Percentiles rank a stretch among this genome's conserved stretches.
phyloP scores from a whole-genome alignment of 2,797 vertebrate species.

The Falco cherrug region DNA sequence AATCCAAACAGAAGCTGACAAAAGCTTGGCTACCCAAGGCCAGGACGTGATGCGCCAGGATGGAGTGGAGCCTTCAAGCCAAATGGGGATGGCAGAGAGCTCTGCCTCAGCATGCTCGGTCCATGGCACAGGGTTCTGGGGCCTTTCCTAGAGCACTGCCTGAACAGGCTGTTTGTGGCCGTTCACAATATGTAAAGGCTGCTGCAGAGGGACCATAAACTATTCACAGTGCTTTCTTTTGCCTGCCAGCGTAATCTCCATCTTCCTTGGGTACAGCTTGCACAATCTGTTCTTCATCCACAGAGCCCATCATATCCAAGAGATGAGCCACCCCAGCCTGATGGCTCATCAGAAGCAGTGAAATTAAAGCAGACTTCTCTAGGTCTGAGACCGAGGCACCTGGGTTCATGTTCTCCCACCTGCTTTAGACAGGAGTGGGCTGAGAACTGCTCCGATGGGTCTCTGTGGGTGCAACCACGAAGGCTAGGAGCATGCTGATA shows the following conservation, averaged over 20 bases:
- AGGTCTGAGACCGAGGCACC: neutral
- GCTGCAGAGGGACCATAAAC: neutral
- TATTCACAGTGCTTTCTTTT: neutral
- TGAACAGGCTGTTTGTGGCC: neutral
- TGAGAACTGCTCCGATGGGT: neutral
- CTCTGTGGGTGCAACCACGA: neutral
- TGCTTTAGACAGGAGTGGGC: neutral
- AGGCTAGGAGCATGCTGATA: neutral
- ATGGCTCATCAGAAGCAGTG: neutral
- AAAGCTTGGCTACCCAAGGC: neutral
- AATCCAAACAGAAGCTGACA: neutral
- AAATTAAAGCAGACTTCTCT: neutral
- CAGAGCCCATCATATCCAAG: neutral
- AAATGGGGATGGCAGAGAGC: neutral
- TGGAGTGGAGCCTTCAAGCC: neutral
- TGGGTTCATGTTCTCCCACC: neutral
- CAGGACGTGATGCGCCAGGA: neutral
- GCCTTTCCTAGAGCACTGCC: neutral
- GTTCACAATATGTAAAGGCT: neutral
- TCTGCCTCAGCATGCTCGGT: neutral
- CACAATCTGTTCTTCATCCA: constrained; percentile 20
- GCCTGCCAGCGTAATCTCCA: neutral
- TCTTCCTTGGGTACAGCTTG: constrained; percentile 15
- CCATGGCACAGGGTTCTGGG: neutral
- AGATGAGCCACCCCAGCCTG: neutral